phyloP scores from a whole-genome alignment of 2,113 vertebrate genomes.

The Eulemur rufifrons region DNA sequence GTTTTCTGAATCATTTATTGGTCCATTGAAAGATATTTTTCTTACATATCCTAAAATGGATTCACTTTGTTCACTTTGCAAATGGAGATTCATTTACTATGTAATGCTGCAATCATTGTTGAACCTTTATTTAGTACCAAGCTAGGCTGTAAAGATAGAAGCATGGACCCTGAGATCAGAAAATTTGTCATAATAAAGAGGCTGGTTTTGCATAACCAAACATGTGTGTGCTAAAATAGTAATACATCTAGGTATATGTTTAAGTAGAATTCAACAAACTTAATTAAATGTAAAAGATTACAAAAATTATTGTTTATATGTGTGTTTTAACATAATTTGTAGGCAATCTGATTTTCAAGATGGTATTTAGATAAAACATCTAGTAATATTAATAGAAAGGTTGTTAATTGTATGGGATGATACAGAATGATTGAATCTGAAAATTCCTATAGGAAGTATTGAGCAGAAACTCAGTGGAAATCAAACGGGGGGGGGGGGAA shows the following conservation, averaged over 20 bases:
- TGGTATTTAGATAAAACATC: background rate
- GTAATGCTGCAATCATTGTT: background rate
- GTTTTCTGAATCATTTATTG: background rate
- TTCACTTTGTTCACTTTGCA: background rate
- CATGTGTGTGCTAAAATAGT: background rate
- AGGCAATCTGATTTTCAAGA: background rate
- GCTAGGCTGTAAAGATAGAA: background rate
- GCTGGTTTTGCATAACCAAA: background rate
- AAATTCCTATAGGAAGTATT: background rate
- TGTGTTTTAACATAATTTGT: background rate
- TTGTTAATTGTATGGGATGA: background rate
- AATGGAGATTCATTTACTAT: background rate
- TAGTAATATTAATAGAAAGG: background rate
- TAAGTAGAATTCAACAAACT: background rate
- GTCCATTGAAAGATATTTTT: background rate
- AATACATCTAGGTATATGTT: background rate
- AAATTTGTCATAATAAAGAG: background rate
- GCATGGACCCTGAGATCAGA: background rate
- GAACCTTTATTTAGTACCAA: background rate
- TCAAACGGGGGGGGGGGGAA: no score
- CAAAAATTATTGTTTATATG: background rate
- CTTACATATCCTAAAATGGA: background rate
- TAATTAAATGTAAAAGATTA: background rate
- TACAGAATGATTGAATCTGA: background rate
- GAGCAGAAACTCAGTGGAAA: background rate